These are phyloP conservation scores for Acrocephalus kingi DNA, from an alignment of 2,113 vertebrate genomes.

Conservation along the genomic window DNA sequence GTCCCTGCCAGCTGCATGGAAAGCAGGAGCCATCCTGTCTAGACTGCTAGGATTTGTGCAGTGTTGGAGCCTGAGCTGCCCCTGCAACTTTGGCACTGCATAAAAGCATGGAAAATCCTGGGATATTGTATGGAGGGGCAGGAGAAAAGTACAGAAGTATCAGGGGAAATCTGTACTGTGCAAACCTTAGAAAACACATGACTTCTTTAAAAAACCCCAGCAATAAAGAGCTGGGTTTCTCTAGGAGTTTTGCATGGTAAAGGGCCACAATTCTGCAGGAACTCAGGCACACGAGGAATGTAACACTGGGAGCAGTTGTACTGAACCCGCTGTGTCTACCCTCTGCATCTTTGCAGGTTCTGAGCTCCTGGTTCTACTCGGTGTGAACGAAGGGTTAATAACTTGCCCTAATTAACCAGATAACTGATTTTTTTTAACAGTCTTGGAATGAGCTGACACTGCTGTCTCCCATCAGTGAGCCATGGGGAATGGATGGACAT, in stretches of 20 bases:
- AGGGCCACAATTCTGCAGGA: background rate
- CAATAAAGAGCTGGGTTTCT: background rate
- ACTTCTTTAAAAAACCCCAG: background rate
- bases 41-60: background rate
- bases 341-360: background rate
- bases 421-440: background rate
- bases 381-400: background rate
- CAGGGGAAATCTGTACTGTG: background rate
- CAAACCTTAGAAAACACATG: background rate
- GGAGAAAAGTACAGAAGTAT: background rate
- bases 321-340: rapidly evolving
- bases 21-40: slow-evolving; percentile 7
- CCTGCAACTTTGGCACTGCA: background rate
- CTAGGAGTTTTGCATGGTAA: background rate
- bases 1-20: background rate
- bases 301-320: background rate
- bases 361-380: background rate
- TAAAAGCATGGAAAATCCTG: background rate
- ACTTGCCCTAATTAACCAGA: background rate
- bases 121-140: background rate
- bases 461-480: background rate
- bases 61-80: background rate
- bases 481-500: background rate
- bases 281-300: background rate
- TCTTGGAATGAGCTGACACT: background rate